These are phyloP conservation scores for Hypomesus transpacificus DNA, from an alignment of 2,113 vertebrate genomes.

Conservation along the genomic window DNA sequence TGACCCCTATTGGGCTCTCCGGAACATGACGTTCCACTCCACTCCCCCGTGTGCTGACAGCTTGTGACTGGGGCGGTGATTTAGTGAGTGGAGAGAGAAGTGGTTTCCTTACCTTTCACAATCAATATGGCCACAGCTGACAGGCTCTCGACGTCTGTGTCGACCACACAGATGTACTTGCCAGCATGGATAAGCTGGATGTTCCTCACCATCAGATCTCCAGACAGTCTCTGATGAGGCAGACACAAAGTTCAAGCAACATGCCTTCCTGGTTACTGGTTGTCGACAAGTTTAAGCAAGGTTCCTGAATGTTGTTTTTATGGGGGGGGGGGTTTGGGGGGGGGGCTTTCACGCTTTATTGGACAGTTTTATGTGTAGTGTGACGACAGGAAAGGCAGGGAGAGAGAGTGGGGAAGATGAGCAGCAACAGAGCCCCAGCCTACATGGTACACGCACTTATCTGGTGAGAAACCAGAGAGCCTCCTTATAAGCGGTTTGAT, in stretches of 20 bases:
- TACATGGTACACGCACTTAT: too few species aligned
- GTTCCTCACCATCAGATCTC: conserved; percentile 92
- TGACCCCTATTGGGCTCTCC: neutral
- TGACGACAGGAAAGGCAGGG: too few species aligned
- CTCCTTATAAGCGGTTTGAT: too few species aligned
- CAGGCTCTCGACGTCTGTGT: conserved; percentile 86
- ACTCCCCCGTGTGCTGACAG: neutral
- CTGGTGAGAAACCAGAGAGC: too few species aligned
- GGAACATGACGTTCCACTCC: neutral
- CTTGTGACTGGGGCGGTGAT: conserved; percentile 41
- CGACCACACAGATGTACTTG: conserved; percentile 87
- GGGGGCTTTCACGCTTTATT: too few species aligned
- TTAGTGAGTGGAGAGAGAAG: conserved; percentile 29
- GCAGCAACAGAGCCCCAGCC: too few species aligned
- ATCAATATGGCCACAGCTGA: conserved; percentile 85
- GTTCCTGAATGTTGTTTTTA: too few species aligned
- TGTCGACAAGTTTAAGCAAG: too few species aligned
- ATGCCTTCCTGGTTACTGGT: too few species aligned
- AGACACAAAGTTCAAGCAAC: conserved; percentile 8
- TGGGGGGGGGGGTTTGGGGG: too few species aligned
- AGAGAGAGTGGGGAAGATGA: too few species aligned
- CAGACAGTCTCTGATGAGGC: conserved; percentile 77
- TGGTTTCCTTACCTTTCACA: conserved; percentile 80
- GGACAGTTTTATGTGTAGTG: too few species aligned
- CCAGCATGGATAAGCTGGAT: conserved; percentile 88